phyloP scores from a whole-genome alignment of 2,888 invertebrate species.

The Dusona sp. region DNA sequence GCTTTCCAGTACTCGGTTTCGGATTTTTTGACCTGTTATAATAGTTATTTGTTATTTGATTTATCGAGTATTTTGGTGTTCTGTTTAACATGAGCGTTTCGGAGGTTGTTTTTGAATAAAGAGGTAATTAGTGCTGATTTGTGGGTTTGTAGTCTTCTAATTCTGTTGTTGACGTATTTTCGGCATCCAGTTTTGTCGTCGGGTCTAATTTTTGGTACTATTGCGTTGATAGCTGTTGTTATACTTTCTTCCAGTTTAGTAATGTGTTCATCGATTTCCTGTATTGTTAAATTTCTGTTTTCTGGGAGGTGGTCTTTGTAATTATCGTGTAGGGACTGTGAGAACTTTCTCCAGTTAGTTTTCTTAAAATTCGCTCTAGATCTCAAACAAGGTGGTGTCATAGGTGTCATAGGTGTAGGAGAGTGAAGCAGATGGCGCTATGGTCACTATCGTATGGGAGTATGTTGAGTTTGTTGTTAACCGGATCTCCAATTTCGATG shows the following conservation, averaged over 20 bases:
- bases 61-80: slow-evolving; percentile 6
- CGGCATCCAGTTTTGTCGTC: slow-evolving; percentile 8
- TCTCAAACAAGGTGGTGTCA: not conserved
- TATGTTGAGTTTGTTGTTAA: too few species aligned
- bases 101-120: not conserved
- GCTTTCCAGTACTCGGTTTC: slow-evolving; percentile 40
- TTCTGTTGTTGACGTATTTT: slow-evolving; percentile 45
- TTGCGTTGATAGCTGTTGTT: slow-evolving; percentile 14
- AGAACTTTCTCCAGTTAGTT: slow-evolving; percentile 60
- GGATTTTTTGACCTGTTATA: slow-evolving; percentile 17
- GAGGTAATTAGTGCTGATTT: slow-evolving; percentile 22
- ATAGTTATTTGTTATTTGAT: not conserved
- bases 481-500: too few species aligned
- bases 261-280: slow-evolving; percentile 58
- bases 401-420: not conserved
- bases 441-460: too few species aligned
- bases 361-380: slow-evolving; percentile 41
- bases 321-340: not conserved
- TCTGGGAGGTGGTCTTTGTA: slow-evolving; percentile 9
- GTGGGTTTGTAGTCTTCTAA: slow-evolving; percentile 5
- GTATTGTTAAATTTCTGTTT: slow-evolving; percentile 60
- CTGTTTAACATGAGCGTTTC: not conserved
- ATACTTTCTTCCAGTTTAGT: slow-evolving; percentile 9
- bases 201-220: slow-evolving; percentile 20
- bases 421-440: too few species aligned